Evolutionary conservation across 2,113 vertebrate species (phyloP), one percentile per base, ranked within the genome.

Genomic region (Lethenteron camtschaticum): DNA sequence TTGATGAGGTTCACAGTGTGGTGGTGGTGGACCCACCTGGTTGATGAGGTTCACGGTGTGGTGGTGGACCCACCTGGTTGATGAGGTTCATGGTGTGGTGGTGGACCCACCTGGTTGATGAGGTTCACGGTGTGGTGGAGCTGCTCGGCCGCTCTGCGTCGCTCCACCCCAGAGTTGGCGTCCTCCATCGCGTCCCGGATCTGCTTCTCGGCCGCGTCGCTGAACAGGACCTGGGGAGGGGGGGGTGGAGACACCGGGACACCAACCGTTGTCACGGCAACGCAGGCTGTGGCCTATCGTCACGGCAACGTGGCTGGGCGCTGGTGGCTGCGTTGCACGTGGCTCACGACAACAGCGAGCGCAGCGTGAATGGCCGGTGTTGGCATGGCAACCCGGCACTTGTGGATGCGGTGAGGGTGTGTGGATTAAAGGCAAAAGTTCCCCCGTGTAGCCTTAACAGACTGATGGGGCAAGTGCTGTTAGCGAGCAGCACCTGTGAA

Each of bases 91-190:
- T 3, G 3, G 20, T 20, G 20, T 20, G 24, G 24, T 41, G 24
- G 24, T 3, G 3, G 24, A 41, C 24, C 24, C 24, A 95, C 94
- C 87, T 96, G 90, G 79, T 96, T 99, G 73, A 88, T 86, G 72
- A 99, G 77, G 72, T 90, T 83, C 18, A 91, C 76, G 1, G 80
- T 78, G 74, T 82, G 86, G 76, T 80, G 81, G 73, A 99, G 85
- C 74, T 87, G 79, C 69, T 80, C 75, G 1, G 84, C 87, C 1
- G 84, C 86, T 75, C 76, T 81, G 76, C 81, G 85, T 77, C 74
- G 85, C 74, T 81, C 78, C 12, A 81, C 77, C 11, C 80, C 77
- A 13, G 75, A 12, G 69, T 75, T 78, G 57, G 81, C 71, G 57
- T 85, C 79, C 72, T 79, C 73, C 9, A 78, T 78, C 12, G 91